Conservation (phyloP, 2,888 invertebrate species). For the Odontocolon sp. region DNA sequence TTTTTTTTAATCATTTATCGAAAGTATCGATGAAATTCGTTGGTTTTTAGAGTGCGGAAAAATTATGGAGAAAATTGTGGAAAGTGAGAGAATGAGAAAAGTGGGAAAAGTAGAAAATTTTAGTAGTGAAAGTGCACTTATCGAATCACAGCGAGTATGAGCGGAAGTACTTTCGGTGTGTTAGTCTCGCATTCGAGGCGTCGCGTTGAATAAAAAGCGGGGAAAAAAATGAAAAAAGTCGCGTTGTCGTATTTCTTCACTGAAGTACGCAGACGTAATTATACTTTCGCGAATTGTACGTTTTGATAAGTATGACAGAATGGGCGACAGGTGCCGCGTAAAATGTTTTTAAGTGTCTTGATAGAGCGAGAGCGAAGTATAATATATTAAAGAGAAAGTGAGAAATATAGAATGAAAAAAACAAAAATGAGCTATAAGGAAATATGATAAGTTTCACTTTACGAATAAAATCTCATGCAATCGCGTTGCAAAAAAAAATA, state of each 20-base stretch:
- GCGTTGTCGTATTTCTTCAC: not conserved
- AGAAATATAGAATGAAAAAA: slow-evolving; percentile 22
- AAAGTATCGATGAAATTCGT: slow-evolving; percentile 24
- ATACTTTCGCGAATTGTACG: slow-evolving; percentile 1
- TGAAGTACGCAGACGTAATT: not conserved
- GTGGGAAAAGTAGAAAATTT: slow-evolving; percentile 45
- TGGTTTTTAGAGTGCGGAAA: not conserved
- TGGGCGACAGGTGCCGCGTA: not conserved
- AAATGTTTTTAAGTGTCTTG: slow-evolving; percentile 35
- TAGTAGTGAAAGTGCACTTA: slow-evolving; percentile 7
- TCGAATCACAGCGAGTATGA: not conserved
- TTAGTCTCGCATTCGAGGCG: not conserved
- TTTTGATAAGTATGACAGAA: not conserved
- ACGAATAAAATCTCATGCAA: slow-evolving; percentile 17
- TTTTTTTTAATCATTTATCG: not conserved
- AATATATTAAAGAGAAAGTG: slow-evolving; percentile 59
- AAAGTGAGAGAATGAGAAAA: not conserved
- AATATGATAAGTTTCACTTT: not conserved
- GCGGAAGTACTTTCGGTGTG: not conserved
- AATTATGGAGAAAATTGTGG: not conserved
- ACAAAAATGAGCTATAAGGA: slow-evolving; percentile 57
- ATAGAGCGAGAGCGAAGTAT: slow-evolving; percentile 69
- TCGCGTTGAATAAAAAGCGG: not conserved
- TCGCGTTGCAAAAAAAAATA: not conserved
- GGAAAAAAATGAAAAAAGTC: not conserved